A percentile compares a stretch with the other conserved stretches of the same genome.
Conservation (phyloP, 1,140 invertebrate genomes). For the Drosophila watanabei region DNA sequence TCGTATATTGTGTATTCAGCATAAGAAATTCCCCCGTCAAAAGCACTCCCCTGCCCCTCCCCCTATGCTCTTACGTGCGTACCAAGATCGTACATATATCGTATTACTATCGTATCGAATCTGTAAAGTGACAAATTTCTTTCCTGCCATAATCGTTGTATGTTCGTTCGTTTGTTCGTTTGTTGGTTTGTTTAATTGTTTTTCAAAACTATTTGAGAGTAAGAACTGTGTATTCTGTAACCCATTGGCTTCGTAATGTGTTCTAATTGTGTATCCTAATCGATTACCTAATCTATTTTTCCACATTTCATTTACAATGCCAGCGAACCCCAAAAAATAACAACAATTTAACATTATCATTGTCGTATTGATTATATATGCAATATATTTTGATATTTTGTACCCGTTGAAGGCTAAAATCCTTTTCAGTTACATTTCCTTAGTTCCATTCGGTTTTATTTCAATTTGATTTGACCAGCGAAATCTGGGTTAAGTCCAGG, state of each 20-base stretch:
- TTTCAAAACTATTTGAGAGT: conserved; percentile 56
- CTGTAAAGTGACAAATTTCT: conserved; percentile 39
- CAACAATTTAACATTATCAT: conserved; percentile 26
- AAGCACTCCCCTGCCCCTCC: not conserved
- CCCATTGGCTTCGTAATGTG: conserved; percentile 80
- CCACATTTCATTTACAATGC: conserved; percentile 23
- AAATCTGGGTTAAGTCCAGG: conserved; percentile 5
- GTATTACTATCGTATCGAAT: conserved; percentile 45
- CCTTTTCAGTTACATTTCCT: conserved; percentile 7
- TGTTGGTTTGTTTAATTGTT: conserved; percentile 64
- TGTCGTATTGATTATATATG: conserved; percentile 29
- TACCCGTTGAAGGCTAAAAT: conserved; percentile 37
- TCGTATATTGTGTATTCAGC: conserved; percentile 43
- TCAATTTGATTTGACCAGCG: conserved; percentile 22
- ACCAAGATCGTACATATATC: conserved; percentile 33
- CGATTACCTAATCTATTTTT: conserved; percentile 32
- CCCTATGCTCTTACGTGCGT: conserved; percentile 36
- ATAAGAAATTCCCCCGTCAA: conserved; percentile 16
- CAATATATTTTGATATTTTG: conserved; percentile 22
- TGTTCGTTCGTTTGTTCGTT: conserved; percentile 70
- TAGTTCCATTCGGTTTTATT: conserved; percentile 16
- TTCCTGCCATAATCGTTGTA: conserved; percentile 78
- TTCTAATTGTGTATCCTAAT: conserved; percentile 61
- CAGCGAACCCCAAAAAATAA: conserved; percentile 1
- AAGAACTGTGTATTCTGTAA: conserved; percentile 72